These are phyloP conservation scores for Cardiocondyla obscurior DNA, from an alignment of 1,140 invertebrate genomes.

Conservation along the genomic window DNA sequence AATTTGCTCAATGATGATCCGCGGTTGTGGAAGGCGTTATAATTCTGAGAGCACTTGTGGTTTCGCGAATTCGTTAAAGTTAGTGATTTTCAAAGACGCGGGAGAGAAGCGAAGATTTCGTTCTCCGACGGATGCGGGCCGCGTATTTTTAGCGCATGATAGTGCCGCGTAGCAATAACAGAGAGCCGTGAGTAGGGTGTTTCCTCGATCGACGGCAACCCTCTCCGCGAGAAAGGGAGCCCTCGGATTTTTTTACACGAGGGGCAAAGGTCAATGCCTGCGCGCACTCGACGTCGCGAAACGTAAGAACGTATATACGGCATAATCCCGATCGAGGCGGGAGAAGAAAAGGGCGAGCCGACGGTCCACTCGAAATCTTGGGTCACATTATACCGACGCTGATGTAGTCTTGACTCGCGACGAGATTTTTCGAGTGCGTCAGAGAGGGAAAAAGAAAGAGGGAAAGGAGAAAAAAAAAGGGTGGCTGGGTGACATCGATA, in stretches of 20 bases:
- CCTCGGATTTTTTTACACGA: slow-evolving; percentile 75
- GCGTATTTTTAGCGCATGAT: neutral
- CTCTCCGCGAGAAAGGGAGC: slow-evolving; percentile 55
- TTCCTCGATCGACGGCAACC: neutral
- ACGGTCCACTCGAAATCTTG: slow-evolving; percentile 68
- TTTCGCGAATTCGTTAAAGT: neutral
- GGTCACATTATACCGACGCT: slow-evolving; percentile 76
- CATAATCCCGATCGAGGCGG: slow-evolving; percentile 74
- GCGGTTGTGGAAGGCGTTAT: slow-evolving; percentile 43
- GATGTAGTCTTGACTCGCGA: slow-evolving; percentile 77
- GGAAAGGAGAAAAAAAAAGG: neutral
- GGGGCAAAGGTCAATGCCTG: slow-evolving; percentile 77
- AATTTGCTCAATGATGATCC: slow-evolving; percentile 63
- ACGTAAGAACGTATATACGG: slow-evolving; percentile 71
- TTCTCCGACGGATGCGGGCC: neutral
- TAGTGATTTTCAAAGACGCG: neutral
- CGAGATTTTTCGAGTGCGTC: slow-evolving; percentile 75
- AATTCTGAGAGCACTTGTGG: too few relatives aligned
- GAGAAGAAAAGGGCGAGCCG: slow-evolving; percentile 62
- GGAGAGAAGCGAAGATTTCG: neutral
- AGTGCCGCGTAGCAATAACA: neutral
- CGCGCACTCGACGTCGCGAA: slow-evolving; percentile 77
- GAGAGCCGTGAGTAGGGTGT: slow-evolving; percentile 2
- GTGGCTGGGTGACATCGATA: slow-evolving; percentile 70
- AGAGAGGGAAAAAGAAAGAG: neutral